Evolutionary conservation across 2,888 invertebrate genomes (phyloP), one percentile per base, ranked within the genome.

Genomic region (Branchipolynoe longqiensis): DNA sequence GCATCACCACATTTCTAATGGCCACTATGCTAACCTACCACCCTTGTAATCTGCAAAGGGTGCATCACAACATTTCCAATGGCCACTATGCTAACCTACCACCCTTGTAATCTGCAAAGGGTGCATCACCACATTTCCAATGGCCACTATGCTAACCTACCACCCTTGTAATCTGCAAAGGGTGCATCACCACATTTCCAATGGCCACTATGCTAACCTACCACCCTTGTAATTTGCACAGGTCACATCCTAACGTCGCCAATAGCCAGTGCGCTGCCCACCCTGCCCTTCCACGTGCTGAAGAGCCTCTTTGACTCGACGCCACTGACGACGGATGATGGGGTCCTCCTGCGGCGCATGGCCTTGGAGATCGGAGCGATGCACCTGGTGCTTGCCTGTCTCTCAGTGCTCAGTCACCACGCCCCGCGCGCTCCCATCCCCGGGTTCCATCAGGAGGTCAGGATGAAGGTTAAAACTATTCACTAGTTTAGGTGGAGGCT

Each of bases 361-460:
- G 96, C 97, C 90, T 95, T 98, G 89, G 96, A 96, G 90, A 96
- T 97, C 54, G 98, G 98, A 36, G 97, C 97, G 54, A 96, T 97
- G 90, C 96, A 97, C 90, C 95, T 98, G 83, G 95, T 98, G 90
- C 95, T 98, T 59, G 96, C 97, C 83, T 98, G 98, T 91, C 95
- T 98, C 85, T 96, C 97, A 0, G 96, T 97, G 58, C 97, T 98
- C 93, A 97, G 98, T 86, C 94, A 95, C 90, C 95, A 95, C 87
- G 91, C 91, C 18, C 93, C 93, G 1, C 89, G 92, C 83, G 91
- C 89, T 64, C 90, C 87, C 40, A 89, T 93, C 22, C 91, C 93
- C 14, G 93, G 93, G 48, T 89, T 93, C 81, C 94, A 94, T 85
- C 94, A 94, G 86, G 94, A 94, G 92, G 94, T 94, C 88, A 69